A percentile compares a stretch with the other conserved stretches of the same genome.
Conservation (phyloP, 92 coral and sea anemone genomes). For the Desmophyllum pertusum region DNA sequence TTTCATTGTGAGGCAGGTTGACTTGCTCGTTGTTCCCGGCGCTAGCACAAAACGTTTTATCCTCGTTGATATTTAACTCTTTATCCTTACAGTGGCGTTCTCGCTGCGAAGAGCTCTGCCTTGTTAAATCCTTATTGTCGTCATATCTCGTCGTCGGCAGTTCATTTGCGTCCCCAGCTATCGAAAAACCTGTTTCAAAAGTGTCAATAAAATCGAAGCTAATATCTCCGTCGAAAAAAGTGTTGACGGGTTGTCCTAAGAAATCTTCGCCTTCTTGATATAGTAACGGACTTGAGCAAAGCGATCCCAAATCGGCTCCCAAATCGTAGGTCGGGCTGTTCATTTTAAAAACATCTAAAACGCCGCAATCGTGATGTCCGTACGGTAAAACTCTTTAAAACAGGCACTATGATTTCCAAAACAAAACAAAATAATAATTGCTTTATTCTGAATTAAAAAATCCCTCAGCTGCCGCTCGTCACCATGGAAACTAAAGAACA, state of each 20-base stretch:
- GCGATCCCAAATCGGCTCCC: slow-evolving; percentile 22
- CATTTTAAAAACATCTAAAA: slow-evolving; percentile 1
- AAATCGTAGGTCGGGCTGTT: slow-evolving; percentile 23
- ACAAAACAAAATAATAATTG: slow-evolving; percentile 15
- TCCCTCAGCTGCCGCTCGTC: slow-evolving; percentile 31
- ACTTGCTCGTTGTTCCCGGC: neutral
- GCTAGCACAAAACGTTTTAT: neutral
- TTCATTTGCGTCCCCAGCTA: neutral
- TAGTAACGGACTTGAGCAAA: slow-evolving; percentile 28
- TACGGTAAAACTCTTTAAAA: neutral
- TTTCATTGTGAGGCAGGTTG: neutral
- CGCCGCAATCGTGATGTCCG: neutral
- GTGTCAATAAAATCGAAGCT: slow-evolving; percentile 30
- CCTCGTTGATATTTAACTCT: neutral
- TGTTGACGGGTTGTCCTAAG: slow-evolving; percentile 33
- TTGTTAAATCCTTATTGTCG: neutral
- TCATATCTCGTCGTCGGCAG: neutral
- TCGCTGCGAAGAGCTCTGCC: neutral
- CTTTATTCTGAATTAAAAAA: slow-evolving; percentile 1
- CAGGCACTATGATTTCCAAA: neutral
- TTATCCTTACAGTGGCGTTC: neutral
- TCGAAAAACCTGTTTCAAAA: slow-evolving; percentile 23
- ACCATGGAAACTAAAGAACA: slow-evolving; percentile 27
- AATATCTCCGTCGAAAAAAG: slow-evolving; percentile 25
- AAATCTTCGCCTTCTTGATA: slow-evolving; percentile 39